phyloP scores from a whole-genome alignment of 64 coral and sea anemone species.

The Catalaphyllia jardinei region DNA sequence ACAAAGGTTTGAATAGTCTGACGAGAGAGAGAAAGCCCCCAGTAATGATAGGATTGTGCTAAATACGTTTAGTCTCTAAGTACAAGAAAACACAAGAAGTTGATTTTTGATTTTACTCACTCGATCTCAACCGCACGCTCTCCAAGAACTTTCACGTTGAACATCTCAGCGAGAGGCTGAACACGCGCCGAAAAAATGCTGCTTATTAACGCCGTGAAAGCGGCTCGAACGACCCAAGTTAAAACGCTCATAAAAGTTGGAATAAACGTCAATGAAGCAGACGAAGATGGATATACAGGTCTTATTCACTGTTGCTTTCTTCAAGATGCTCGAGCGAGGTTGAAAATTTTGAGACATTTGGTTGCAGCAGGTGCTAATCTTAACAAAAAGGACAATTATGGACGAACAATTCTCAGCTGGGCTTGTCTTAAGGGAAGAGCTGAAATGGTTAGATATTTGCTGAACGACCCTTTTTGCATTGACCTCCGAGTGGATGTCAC shows the following conservation, averaged over 20 bases:
- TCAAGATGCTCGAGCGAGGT: conserved; percentile 44
- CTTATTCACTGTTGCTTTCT: conserved; percentile 80
- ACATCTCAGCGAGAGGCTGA: not conserved
- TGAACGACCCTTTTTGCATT: conserved; percentile 45
- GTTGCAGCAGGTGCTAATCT: conserved; percentile 52
- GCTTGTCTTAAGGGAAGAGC: conserved; percentile 62
- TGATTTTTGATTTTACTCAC: not conserved
- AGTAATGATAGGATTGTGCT: conserved; percentile 9
- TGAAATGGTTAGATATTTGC: conserved; percentile 52
- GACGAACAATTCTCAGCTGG: conserved; percentile 68
- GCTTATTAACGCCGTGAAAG: conserved; percentile 64
- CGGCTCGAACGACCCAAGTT: conserved; percentile 60
- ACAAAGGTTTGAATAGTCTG: not conserved
- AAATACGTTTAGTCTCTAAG: conserved; percentile 24
- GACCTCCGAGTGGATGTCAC: conserved; percentile 57
- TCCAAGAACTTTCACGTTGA: not conserved
- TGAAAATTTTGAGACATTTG: conserved; percentile 66
- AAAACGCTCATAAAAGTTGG: conserved; percentile 83
- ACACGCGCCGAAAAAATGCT: conserved; percentile 19
- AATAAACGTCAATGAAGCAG: conserved; percentile 58
- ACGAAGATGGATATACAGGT: conserved; percentile 79
- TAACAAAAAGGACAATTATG: conserved; percentile 57
- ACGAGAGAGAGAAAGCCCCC: not conserved
- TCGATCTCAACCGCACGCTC: not conserved
- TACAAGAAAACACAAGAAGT: conserved; percentile 29